Evolutionary conservation across 1,140 invertebrate species (phyloP).

Genomic region (Pseudobourletiella spinata): DNA sequence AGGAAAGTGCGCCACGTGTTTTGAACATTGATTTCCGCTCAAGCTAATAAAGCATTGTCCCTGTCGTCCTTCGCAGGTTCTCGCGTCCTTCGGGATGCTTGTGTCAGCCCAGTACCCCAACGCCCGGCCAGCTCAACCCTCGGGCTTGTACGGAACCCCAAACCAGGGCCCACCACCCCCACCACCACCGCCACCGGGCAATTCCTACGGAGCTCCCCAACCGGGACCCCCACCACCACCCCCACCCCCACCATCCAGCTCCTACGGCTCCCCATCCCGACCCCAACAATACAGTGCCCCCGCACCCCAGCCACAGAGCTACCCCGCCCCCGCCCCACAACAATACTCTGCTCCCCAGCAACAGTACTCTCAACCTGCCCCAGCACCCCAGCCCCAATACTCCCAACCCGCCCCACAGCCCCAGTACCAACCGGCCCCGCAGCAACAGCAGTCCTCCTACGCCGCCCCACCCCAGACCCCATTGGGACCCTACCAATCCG

Average conservation of each 20-base stretch:
- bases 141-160: constrained; percentile 8
- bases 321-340: neutral
- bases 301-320: neutral
- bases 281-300: neutral
- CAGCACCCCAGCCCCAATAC: neutral
- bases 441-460: constrained; percentile 34
- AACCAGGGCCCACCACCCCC: neutral
- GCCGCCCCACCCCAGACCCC: constrained; percentile 38
- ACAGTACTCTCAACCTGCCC: constrained; percentile 3
- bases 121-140: constrained; percentile 1
- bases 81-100: constrained; percentile 20
- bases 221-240: constrained; percentile 16
- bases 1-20: no score
- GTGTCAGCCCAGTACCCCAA: constrained; percentile 18
- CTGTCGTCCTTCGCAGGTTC: neutral
- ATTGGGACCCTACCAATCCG: constrained; percentile 38
- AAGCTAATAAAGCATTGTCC: no score
- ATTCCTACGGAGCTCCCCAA: neutral
- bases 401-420: constrained; percentile 26
- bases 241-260: constrained; percentile 19
- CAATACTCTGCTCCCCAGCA: constrained; percentile 2
- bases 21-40: no score
- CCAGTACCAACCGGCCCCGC: constrained; percentile 29
- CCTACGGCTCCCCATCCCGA: neutral
- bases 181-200: neutral